These are phyloP conservation scores for Pseudomugil gertrudae DNA, from an alignment of 2,797 vertebrate genomes.

Conservation along the genomic window DNA sequence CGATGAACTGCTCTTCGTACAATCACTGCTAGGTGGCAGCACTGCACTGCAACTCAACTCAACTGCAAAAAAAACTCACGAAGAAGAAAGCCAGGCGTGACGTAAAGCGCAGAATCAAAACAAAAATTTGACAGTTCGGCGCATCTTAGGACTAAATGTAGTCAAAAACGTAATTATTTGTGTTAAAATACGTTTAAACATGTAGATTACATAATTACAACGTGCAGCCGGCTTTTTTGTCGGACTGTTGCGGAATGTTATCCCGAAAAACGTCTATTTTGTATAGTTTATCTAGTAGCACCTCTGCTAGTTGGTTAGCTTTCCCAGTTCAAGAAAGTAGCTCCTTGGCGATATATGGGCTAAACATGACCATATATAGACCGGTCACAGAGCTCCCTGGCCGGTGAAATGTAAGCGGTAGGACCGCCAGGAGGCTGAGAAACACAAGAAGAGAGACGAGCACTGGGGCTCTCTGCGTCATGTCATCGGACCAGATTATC, in stretches of 20 bases:
- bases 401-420: conserved; percentile 72
- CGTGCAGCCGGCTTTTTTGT: background rate
- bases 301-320: conserved; percentile 33
- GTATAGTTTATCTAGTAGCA: conserved; percentile 16
- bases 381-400: conserved; percentile 63
- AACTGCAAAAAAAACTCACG: background rate
- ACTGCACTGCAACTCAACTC: background rate
- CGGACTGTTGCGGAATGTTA: conserved; percentile 30
- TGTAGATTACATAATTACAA: background rate
- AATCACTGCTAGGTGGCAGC: conserved; percentile 33
- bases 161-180: background rate
- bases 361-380: conserved; percentile 84
- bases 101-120: conserved; percentile 53
- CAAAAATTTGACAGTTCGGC: conserved; percentile 52
- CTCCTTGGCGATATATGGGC: conserved; percentile 61
- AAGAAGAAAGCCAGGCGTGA: conserved; percentile 49
- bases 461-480: conserved; percentile 40
- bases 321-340: conserved; percentile 32
- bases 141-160: background rate
- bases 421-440: conserved; percentile 35
- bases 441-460: conserved; percentile 9
- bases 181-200: background rate
- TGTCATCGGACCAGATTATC: conserved; percentile 87
- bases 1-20: background rate
- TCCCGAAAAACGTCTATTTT: conserved; percentile 23